phyloP scores from a whole-genome alignment of 2,888 invertebrate genomes.

The Tetragonula carbonaria region DNA sequence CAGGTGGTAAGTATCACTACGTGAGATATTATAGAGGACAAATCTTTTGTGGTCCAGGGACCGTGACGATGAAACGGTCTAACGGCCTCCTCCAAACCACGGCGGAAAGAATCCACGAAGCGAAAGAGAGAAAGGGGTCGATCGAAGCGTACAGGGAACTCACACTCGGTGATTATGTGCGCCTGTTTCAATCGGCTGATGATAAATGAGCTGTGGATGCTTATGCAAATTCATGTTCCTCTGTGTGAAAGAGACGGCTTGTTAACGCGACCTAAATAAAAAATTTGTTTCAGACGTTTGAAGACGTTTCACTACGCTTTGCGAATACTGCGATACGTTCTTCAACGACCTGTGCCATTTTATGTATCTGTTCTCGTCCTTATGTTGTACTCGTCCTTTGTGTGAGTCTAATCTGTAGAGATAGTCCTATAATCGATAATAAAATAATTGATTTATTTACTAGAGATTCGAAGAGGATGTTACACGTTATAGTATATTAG shows the following conservation, averaged over 20 bases:
- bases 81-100: slow-evolving; percentile 45
- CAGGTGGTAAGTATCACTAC: not conserved
- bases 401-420: too few species aligned
- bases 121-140: slow-evolving; percentile 32
- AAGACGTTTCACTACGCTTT: too few species aligned
- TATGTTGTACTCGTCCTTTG: too few species aligned
- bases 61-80: slow-evolving; percentile 69
- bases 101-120: slow-evolving; percentile 5
- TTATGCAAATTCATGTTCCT: not conserved
- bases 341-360: too few species aligned
- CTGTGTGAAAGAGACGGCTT: not conserved
- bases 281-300: too few species aligned
- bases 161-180: not conserved
- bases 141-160: not conserved
- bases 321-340: too few species aligned
- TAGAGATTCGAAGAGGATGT: too few species aligned
- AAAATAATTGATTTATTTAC: too few species aligned
- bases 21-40: slow-evolving; percentile 48
- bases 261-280: too few species aligned
- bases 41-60: slow-evolving; percentile 61
- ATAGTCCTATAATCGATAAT: too few species aligned
- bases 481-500: too few species aligned
- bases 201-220: not conserved
- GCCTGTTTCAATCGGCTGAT: not conserved
- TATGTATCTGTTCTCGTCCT: too few species aligned